Evolutionary conservation across 1,140 invertebrate species (phyloP), one percentile per base, ranked within the genome.

Genomic region (Lordiphosa clarofinis): DNA sequence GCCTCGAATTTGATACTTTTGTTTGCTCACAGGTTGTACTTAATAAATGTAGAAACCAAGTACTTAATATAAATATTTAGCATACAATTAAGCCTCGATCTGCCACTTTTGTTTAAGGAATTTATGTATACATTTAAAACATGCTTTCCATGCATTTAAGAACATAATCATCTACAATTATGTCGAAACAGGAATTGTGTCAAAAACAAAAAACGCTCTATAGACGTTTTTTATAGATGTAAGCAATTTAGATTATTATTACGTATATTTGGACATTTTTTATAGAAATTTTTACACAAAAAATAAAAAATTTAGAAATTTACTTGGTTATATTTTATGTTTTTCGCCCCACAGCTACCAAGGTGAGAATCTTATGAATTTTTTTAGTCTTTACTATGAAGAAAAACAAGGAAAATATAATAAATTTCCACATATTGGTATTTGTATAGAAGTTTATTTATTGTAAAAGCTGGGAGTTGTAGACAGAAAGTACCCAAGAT

Each of bases 11-110:
- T 54, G 43, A 33, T 24, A 39, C n/a, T 15, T 33, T 59, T 53
- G 35, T 47, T 47, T 49, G 42, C 56, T 56, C 48, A 72, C 55
- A 55, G 73, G 73, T 78, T 76, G 73, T 76, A 72, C 73, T 62
- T 67, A 68, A 53, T 47, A 31, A 12, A 46, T 7, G 13, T 46
- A 31, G 21, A 53, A 59, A 72, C 63, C 52, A 67, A 72, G 72
- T 74, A 74, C 71, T 74, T 74, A 74, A 19, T 39, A 52, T 38
- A 46, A 43, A 36, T 24, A 49, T 52, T 21, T 49, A 56, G 47
- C 47, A 52, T 48, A 53, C 42, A 36, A 36, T 11, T 67, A 67
- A 67, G 64, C 55, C 44, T 46, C 44, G 49, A 67, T 67, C 54
- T 67, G 64, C 64, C 53, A 65, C 60, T 38, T 65, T 65, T 35